A percentile compares a stretch with the other conserved stretches of the same genome.
phyloP scores from a whole-genome alignment of 1,140 invertebrate genomes.

The Hestina assimilis region DNA sequence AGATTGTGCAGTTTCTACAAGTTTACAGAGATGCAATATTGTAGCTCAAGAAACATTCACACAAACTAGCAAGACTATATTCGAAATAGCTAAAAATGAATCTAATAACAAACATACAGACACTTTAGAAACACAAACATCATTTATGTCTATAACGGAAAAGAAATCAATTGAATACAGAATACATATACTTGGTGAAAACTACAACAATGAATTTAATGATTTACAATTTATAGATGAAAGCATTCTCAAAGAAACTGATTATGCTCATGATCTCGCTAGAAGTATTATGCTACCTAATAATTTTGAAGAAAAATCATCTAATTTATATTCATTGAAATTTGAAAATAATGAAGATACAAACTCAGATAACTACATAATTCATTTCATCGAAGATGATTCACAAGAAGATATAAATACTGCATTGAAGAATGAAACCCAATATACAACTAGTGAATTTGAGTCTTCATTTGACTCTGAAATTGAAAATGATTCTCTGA shows the following conservation, averaged over 20 bases:
- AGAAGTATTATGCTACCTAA: slow-evolving; percentile 16
- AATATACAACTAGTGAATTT: slow-evolving; percentile 28
- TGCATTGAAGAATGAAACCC: slow-evolving; percentile 29
- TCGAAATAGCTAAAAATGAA: slow-evolving; percentile 50
- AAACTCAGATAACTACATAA: slow-evolving; percentile 30
- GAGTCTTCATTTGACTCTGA: slow-evolving; percentile 43
- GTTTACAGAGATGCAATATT: slow-evolving; percentile 29
- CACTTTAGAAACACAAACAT: slow-evolving; percentile 63
- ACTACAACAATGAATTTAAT: not conserved
- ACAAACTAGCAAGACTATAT: slow-evolving; percentile 71
- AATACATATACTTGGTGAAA: slow-evolving; percentile 26
- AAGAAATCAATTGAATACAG: slow-evolving; percentile 51
- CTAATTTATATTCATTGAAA: slow-evolving; percentile 34
- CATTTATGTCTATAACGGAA: slow-evolving; percentile 52
- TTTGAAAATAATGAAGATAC: slow-evolving; percentile 28
- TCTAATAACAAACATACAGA: slow-evolving; percentile 22
- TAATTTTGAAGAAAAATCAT: slow-evolving; percentile 44
- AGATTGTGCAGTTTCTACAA: slow-evolving; percentile 23
- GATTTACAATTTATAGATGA: not conserved
- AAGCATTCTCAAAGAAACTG: not conserved
- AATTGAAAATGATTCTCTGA: slow-evolving; percentile 62
- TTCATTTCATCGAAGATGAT: slow-evolving; percentile 38
- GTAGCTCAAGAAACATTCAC: slow-evolving; percentile 59
- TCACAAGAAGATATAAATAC: slow-evolving; percentile 35
- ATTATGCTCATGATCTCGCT: not conserved